Base-by-base conservation (phyloP, 1,140 invertebrate species). In the Hyposmocoma kahamanoa region DNA sequence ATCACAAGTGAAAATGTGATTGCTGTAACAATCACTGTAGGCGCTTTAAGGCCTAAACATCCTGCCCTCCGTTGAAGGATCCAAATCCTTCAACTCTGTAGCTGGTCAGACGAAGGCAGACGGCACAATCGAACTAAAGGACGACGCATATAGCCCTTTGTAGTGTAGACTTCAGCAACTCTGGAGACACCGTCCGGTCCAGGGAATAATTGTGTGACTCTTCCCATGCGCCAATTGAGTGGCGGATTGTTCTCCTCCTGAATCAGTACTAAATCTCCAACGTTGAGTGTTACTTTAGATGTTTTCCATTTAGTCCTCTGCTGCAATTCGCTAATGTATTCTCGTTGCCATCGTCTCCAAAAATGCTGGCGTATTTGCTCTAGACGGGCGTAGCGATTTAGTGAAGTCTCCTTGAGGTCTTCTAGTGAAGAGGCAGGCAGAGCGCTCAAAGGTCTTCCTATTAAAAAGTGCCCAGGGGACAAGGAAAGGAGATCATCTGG, bases 381-480 rank as follows among this genome's bases (percentile, higher is more conserved):
- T 9, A 56, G 39, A 6, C 52, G 41, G 1, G 24, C 38, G 20
- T 55, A 59, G 5, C 52, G 42, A 11, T 44, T 41, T n/a, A 50
- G 24, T 1, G 17, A 41, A 17, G 4, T 41, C 6, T 21, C 22
- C 2, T 39, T 50, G n/a, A 15, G n/a, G n/a, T 47, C 20, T 10
- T 28, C 19, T 2, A 52, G 39, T 13, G 34, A 22, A 21, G 48
- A 53, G 10, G 45, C 15, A n/a, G 61, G 54, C 36, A 57, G 22
- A 13, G 58, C 44, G 9, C 26, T 52, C 13, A 58, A 21, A 18
- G 47, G 47, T 41, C 53, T 39, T 20, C 62, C 62, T 38, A 61
- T 52, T 17, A 60, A 32, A 34, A 63, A 60, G 42, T 63, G 57
- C 19, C 57, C 57, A 42, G n/a, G 57, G 22, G 57, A 38, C 1